These are phyloP conservation scores for Dunckerocampus dactyliophorus DNA, from an alignment of 2,113 vertebrate genomes.

Conservation along the genomic window DNA sequence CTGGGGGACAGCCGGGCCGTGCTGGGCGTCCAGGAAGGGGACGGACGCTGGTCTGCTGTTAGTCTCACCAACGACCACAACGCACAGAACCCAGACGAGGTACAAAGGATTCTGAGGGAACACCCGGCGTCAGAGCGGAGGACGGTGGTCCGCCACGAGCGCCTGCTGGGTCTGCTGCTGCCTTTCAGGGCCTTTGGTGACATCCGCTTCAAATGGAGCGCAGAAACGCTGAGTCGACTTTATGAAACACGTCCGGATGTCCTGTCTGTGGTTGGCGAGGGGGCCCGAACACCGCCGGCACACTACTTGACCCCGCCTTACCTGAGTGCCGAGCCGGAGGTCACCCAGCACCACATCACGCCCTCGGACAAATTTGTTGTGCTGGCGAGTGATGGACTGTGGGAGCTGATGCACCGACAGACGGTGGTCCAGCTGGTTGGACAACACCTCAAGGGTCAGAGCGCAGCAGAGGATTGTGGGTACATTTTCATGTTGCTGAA, in stretches of 20 bases:
- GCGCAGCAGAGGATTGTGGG: neutral
- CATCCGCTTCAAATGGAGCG: slow-evolving; percentile 66
- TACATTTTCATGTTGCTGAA: neutral
- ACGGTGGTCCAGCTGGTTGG: slow-evolving; percentile 58
- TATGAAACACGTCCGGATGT: slow-evolving; percentile 39
- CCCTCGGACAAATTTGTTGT: slow-evolving; percentile 64
- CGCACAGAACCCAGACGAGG: slow-evolving; percentile 59
- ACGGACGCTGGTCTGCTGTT: slow-evolving; percentile 49
- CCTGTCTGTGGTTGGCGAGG: slow-evolving; percentile 23
- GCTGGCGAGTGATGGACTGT: slow-evolving; percentile 62
- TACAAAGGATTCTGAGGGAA: slow-evolving; percentile 57
- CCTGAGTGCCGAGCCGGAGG: slow-evolving; percentile 57
- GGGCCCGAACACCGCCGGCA: slow-evolving; percentile 5
- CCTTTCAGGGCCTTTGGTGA: slow-evolving; percentile 67
- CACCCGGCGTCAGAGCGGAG: slow-evolving; percentile 48
- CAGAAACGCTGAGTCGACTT: slow-evolving; percentile 49
- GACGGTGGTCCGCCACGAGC: slow-evolving; percentile 54
- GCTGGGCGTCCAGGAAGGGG: slow-evolving; percentile 50
- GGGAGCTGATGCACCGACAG: slow-evolving; percentile 69
- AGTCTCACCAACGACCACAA: slow-evolving; percentile 64
- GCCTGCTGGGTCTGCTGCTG: slow-evolving; percentile 65
- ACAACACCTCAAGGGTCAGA: slow-evolving; percentile 54
- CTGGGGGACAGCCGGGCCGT: slow-evolving; percentile 64
- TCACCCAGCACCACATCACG: slow-evolving; percentile 45
- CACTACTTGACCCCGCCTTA: slow-evolving; percentile 66